These are phyloP conservation scores for Terebella lapidaria DNA, from an alignment of 2,888 invertebrate genomes.

Conservation along the genomic window DNA sequence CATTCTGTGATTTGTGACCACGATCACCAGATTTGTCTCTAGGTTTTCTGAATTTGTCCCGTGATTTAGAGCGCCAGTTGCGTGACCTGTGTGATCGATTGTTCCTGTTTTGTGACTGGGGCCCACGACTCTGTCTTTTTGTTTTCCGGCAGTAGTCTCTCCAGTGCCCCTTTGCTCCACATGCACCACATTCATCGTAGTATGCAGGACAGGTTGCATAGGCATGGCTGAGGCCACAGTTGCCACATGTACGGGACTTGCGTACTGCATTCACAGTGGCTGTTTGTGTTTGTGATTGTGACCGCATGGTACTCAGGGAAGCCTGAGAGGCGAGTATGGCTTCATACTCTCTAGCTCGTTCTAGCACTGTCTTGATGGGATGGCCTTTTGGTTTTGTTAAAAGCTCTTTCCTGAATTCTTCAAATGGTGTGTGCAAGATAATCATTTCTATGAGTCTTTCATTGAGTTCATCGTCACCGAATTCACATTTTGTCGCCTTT, in stretches of 20 bases:
- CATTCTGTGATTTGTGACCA: neutral
- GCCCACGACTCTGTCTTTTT: neutral
- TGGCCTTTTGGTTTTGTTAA: slow-evolving; percentile 2
- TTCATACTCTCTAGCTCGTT: neutral
- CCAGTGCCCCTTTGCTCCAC: neutral
- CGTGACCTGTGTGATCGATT: neutral
- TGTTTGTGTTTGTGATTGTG: neutral
- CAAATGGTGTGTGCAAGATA: neutral
- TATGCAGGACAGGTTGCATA: neutral
- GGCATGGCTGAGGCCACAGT: neutral
- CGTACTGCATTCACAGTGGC: neutral
- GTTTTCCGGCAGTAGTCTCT: neutral
- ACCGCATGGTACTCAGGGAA: neutral
- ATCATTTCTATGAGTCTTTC: neutral
- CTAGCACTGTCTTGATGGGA: neutral
- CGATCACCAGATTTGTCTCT: neutral
- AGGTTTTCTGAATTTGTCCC: neutral
- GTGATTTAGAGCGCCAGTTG: neutral
- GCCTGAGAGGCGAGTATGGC: neutral
- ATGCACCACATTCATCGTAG: neutral
- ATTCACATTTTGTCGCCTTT: neutral
- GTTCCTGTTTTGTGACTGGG: neutral
- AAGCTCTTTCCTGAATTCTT: slow-evolving; percentile 1
- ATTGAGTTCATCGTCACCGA: neutral
- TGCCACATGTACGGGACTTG: neutral